Evolutionary conservation across 2,888 invertebrate species (phyloP).

Genomic region (Syritta pipiens): DNA sequence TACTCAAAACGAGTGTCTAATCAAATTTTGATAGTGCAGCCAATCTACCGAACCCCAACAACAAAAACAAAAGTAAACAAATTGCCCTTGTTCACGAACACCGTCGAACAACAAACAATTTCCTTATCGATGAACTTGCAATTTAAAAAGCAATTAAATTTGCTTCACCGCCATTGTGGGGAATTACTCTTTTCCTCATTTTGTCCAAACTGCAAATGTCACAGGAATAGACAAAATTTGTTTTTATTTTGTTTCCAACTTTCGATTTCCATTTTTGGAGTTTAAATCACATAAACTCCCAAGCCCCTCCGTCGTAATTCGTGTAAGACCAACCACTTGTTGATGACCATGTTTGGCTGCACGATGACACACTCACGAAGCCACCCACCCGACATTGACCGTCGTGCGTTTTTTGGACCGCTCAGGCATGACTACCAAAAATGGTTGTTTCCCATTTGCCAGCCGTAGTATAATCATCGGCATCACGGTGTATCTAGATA

Average conservation of each 20-base stretch:
- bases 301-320: not conserved
- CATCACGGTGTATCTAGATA: constrained; percentile 29
- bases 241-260: not conserved
- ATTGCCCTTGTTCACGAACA: constrained; percentile 52
- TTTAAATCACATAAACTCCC: not conserved
- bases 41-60: not conserved
- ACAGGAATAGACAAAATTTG: not conserved
- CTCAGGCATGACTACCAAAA: constrained; percentile 54
- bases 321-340: constrained; percentile 28
- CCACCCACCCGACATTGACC: constrained; percentile 27
- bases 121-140: constrained; percentile 42
- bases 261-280: not conserved
- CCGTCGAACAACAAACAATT: constrained; percentile 10
- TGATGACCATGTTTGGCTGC: constrained; percentile 20
- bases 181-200: too few species aligned
- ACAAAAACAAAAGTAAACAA: constrained; percentile 14
- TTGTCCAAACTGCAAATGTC: too few species aligned
- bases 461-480: constrained; percentile 36
- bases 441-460: constrained; percentile 38
- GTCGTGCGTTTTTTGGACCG: not conserved
- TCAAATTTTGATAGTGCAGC: constrained; percentile 35
- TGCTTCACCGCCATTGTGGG: too few species aligned
- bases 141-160: constrained; percentile 48
- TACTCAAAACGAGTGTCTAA: constrained; percentile 38
- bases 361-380: constrained; percentile 17